These are phyloP conservation scores for Ptilonorhynchus violaceus DNA, from an alignment of 2,113 vertebrate genomes.

Conservation along the genomic window DNA sequence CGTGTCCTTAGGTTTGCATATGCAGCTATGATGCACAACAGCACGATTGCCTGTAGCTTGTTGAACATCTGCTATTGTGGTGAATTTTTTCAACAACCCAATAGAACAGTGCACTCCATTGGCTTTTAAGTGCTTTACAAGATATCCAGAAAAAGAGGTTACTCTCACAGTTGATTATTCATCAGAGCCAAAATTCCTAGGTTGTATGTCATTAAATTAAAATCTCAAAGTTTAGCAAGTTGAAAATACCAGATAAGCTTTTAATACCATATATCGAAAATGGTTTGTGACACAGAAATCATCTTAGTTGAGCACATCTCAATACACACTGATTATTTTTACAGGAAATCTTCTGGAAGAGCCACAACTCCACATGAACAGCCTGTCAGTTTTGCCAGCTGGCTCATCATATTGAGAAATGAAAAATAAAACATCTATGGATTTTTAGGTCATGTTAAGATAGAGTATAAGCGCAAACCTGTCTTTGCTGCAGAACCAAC, in stretches of 20 bases:
- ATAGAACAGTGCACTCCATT: not conserved
- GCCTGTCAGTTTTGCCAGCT: not conserved
- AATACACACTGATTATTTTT: slow-evolving; percentile 9
- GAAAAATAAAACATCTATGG: slow-evolving; percentile 1
- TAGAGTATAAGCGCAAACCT: not conserved
- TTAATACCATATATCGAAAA: not conserved
- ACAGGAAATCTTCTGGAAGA: slow-evolving; percentile 14
- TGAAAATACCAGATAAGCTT: not conserved
- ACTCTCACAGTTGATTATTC: not conserved
- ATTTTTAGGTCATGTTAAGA: slow-evolving; percentile 7
- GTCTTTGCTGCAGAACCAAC: not conserved
- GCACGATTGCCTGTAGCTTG: not conserved
- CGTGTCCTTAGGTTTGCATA: not conserved
- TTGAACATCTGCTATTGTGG: not conserved
- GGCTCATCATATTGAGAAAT: not conserved
- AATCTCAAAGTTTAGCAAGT: not conserved
- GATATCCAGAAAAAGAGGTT: not conserved
- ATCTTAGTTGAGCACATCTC: not conserved
- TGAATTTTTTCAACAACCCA: not conserved
- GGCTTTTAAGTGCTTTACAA: not conserved
- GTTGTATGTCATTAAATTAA: not conserved
- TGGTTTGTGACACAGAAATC: not conserved
- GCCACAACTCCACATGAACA: not conserved
- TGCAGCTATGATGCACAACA: not conserved
- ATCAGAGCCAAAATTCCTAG: not conserved